A percentile compares a stretch with the other conserved stretches of the same genome.
Conservation (phyloP, 1,140 invertebrate species). For the Coelopa frigida region DNA sequence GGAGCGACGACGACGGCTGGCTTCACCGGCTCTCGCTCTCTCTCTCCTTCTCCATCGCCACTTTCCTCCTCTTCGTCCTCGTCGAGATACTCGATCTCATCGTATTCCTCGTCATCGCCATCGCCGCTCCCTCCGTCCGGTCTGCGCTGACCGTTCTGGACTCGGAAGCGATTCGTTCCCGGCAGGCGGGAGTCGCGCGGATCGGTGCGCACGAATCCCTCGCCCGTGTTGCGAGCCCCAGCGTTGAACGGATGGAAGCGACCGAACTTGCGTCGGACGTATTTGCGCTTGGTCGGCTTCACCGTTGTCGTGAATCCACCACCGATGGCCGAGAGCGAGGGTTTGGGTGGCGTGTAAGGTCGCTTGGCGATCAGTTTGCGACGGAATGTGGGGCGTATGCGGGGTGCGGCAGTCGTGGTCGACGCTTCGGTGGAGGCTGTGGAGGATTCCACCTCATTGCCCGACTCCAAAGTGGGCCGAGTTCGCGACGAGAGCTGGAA, state of each 20-base stretch:
- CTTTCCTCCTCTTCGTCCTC: slow-evolving; percentile 47
- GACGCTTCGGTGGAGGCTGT: neutral
- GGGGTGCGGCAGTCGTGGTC: slow-evolving; percentile 1
- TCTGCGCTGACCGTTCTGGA: slow-evolving; percentile 5
- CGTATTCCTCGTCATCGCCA: slow-evolving; percentile 10
- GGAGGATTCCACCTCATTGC: neutral
- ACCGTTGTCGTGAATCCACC: slow-evolving; percentile 12
- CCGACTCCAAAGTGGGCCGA: neutral
- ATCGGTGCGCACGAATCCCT: slow-evolving; percentile 36
- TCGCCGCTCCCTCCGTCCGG: neutral
- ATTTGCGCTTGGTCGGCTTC: slow-evolving; percentile 17
- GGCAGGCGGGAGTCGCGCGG: slow-evolving; percentile 24
- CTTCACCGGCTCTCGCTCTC: slow-evolving; percentile 21
- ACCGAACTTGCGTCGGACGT: slow-evolving; percentile 34
- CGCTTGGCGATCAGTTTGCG: slow-evolving; percentile 33
- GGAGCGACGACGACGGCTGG: neutral
- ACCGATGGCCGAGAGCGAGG: neutral
- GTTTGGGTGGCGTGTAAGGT: slow-evolving; percentile 17
- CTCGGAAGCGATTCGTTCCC: slow-evolving; percentile 25
- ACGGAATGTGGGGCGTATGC: slow-evolving; percentile 23
- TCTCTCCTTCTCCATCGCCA: slow-evolving; percentile 30
- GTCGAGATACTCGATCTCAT: slow-evolving; percentile 44
- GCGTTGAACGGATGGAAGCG: slow-evolving; percentile 38
- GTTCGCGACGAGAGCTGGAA: slow-evolving; percentile 1
- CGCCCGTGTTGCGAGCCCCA: slow-evolving; percentile 25